Percentiles rank a stretch among this genome's conserved stretches.
phyloP scores from a whole-genome alignment of 2,888 invertebrate species.

The Chrysolina oricalcia region DNA sequence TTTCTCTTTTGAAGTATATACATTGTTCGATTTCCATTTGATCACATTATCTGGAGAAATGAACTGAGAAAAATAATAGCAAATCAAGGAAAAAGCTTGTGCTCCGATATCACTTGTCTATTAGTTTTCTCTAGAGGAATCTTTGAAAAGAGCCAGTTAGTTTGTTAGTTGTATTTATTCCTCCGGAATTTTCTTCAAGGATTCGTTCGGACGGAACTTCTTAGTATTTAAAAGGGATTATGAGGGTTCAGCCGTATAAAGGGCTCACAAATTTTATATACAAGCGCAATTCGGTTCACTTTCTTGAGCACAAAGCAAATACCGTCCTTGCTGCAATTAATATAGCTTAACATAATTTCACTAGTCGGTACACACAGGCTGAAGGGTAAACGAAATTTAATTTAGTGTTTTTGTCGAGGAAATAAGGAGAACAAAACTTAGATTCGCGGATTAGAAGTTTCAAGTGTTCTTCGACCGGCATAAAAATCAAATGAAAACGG shows the following conservation, averaged over 20 bases:
- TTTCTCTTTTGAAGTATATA: too few species aligned
- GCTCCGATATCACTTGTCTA: background rate
- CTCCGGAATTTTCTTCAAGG: constrained; percentile 48
- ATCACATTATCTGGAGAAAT: too few species aligned
- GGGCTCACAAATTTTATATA: constrained; percentile 60
- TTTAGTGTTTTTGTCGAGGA: constrained; percentile 26
- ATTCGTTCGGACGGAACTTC: constrained; percentile 55
- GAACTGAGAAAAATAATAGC: background rate
- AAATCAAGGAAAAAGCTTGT: background rate
- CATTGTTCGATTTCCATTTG: too few species aligned
- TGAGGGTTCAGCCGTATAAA: constrained; percentile 61
- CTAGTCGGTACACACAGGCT: constrained; percentile 35
- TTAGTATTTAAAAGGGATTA: constrained; percentile 61
- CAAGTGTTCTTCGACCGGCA: constrained; percentile 11
- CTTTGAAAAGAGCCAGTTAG: constrained; percentile 12
- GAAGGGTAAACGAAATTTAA: constrained; percentile 29
- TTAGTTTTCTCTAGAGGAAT: constrained; percentile 4
- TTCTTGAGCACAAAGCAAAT: constrained; percentile 60
- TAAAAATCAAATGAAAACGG: constrained; percentile 3
- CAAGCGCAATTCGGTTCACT: constrained; percentile 58
- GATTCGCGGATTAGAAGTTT: constrained; percentile 3
- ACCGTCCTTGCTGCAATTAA: constrained; percentile 61
- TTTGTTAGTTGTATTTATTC: constrained; percentile 33
- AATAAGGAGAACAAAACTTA: constrained; percentile 2
- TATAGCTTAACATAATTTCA: constrained; percentile 52